A percentile compares a stretch with the other conserved stretches of the same genome.
These are phyloP conservation scores for Parotia lawesii DNA, from an alignment of 2,113 vertebrate species.

Conservation along the genomic window DNA sequence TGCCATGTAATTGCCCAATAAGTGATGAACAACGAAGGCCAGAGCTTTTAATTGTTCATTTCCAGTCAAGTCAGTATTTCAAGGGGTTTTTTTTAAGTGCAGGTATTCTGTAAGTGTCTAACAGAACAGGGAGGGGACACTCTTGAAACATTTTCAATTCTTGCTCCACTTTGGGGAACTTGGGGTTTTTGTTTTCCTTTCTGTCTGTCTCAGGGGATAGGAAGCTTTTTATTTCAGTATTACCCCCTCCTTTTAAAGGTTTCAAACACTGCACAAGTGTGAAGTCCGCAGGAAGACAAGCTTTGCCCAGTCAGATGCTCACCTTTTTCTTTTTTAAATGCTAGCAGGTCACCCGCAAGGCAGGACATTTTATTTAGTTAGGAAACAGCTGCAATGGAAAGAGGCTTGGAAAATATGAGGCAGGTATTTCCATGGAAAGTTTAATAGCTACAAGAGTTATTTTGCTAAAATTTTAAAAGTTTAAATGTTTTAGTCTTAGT, in stretches of 20 bases:
- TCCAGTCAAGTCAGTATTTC: neutral
- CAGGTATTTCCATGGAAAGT: constrained; percentile 26
- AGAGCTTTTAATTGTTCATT: neutral
- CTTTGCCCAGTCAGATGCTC: neutral
- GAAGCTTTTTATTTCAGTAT: neutral
- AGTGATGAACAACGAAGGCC: neutral
- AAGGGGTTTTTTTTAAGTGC: neutral
- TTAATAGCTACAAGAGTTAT: neutral
- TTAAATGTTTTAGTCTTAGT: neutral
- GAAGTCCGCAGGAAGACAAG: neutral
- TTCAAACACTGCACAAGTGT: neutral
- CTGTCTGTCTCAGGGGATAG: neutral
- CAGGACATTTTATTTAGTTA: neutral
- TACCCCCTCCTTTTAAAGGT: neutral
- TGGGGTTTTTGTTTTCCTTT: neutral
- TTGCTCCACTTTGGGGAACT: neutral
- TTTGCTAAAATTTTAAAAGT: neutral
- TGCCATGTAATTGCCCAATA: neutral
- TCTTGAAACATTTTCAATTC: neutral
- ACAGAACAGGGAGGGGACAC: neutral
- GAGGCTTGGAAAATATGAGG: neutral
- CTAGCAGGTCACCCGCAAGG: neutral
- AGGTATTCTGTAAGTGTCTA: neutral
- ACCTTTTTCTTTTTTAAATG: neutral
- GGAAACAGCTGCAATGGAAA: neutral